Percentiles rank a stretch among this genome's conserved stretches.
These are phyloP conservation scores for Limosa lapponica DNA, from an alignment of 2,797 vertebrate species.

Conservation along the genomic window DNA sequence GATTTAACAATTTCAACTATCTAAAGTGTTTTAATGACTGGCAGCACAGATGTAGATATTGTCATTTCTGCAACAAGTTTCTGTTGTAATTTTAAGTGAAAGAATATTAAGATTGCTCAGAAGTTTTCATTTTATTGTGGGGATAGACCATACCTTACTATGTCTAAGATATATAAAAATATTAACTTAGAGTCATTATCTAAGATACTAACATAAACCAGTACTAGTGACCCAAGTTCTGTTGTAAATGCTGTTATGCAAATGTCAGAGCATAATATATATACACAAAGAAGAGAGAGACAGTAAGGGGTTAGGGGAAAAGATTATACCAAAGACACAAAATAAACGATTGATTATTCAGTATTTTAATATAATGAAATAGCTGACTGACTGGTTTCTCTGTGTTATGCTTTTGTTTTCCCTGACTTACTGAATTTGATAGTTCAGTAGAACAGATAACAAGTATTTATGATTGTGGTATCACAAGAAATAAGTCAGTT, in stretches of 20 bases:
- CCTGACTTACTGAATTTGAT: background rate
- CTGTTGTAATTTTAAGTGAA: slow-evolving; percentile 1
- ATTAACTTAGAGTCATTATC: background rate
- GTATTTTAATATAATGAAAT: background rate
- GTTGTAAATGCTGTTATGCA: background rate
- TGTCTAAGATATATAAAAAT: background rate
- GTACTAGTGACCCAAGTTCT: background rate
- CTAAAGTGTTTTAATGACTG: slow-evolving; percentile 73
- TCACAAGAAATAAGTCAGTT: background rate
- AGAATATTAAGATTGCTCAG: background rate
- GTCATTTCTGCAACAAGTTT: background rate
- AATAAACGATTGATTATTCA: background rate
- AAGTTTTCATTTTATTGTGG: background rate
- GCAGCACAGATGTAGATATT: slow-evolving; percentile 72
- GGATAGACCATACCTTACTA: background rate
- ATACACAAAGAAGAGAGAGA: background rate
- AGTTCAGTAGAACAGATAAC: background rate
- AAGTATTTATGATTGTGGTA: background rate
- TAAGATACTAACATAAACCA: background rate
- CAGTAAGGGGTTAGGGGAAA: fast-evolving
- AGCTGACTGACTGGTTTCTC: background rate
- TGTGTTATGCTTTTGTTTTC: background rate
- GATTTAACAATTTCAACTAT: slow-evolving; percentile 72
- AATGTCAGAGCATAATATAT: fast-evolving
- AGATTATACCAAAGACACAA: background rate